Evolutionary conservation across 1,140 invertebrate genomes (phyloP).

Genomic region (Tyrophagus putrescentiae): DNA sequence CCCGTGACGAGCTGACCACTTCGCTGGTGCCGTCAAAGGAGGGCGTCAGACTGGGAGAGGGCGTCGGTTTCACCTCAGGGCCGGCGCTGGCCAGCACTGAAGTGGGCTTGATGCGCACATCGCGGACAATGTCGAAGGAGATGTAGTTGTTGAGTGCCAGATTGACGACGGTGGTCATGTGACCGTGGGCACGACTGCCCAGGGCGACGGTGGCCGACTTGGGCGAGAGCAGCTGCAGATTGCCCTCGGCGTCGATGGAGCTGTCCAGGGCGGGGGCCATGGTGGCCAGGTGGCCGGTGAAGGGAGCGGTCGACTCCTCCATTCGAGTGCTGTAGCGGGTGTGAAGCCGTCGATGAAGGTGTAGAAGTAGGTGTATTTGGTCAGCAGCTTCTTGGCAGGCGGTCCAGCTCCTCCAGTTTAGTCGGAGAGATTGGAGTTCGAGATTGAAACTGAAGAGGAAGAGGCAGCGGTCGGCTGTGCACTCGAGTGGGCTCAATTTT

Average conservation of each 20-base stretch:
- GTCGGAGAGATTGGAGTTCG: too few relatives aligned
- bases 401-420: constrained; percentile 19
- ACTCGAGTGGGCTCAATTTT: too few relatives aligned
- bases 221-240: constrained; percentile 27
- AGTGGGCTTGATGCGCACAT: constrained; percentile 33
- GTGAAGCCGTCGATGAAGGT: constrained; percentile 26
- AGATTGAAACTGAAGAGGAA: too few relatives aligned
- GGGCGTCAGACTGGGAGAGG: not conserved
- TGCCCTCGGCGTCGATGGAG: constrained; percentile 26
- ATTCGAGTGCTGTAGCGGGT: constrained; percentile 24
- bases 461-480: not conserved
- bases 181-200: constrained; percentile 29
- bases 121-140: constrained; percentile 27
- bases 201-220: constrained; percentile 27
- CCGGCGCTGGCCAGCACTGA: not conserved
- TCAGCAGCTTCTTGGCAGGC: constrained; percentile 24
- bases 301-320: constrained; percentile 24
- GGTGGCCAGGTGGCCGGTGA: constrained; percentile 7
- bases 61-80: not conserved
- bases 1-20: not conserved
- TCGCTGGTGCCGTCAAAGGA: not conserved
- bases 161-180: constrained; percentile 32
- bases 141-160: constrained; percentile 30
- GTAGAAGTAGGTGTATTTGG: constrained; percentile 27
- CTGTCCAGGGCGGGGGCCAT: constrained; percentile 19